A percentile compares a stretch with the other conserved stretches of the same genome.
Conservation (phyloP, 2,797 vertebrate genomes). For the Sebastes vulpes region DNA sequence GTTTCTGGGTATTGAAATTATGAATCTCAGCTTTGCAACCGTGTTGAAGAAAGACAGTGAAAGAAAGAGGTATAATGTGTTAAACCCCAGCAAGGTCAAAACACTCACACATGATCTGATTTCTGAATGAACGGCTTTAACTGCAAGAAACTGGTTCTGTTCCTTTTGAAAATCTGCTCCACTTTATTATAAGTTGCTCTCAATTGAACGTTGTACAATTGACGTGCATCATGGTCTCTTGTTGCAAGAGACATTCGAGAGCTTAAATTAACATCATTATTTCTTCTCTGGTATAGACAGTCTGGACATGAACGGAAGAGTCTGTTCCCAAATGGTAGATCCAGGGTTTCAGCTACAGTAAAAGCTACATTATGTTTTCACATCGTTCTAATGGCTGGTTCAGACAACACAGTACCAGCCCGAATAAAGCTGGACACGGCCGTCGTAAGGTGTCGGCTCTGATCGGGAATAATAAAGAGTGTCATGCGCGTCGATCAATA, state of each 20-base stretch:
- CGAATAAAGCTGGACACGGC: no score
- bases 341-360: neutral
- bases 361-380: neutral
- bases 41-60: neutral
- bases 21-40: neutral
- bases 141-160: no score
- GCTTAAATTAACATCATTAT: neutral
- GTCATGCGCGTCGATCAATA: fast-evolving
- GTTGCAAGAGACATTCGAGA: neutral
- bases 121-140: neutral
- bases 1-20: neutral
- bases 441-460: no score
- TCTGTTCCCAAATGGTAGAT: neutral
- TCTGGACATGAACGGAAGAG: neutral
- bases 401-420: no score
- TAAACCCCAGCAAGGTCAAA: neutral
- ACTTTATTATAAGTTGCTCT: neutral
- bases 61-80: neutral
- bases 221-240: neutral
- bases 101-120: neutral
- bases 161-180: neutral
- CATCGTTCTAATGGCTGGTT: neutral
- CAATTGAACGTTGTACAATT: neutral
- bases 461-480: no score
- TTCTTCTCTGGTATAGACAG: neutral